phyloP scores from a whole-genome alignment of 53 echinoderm and acorn worm genomes.

The Crossaster papposus region DNA sequence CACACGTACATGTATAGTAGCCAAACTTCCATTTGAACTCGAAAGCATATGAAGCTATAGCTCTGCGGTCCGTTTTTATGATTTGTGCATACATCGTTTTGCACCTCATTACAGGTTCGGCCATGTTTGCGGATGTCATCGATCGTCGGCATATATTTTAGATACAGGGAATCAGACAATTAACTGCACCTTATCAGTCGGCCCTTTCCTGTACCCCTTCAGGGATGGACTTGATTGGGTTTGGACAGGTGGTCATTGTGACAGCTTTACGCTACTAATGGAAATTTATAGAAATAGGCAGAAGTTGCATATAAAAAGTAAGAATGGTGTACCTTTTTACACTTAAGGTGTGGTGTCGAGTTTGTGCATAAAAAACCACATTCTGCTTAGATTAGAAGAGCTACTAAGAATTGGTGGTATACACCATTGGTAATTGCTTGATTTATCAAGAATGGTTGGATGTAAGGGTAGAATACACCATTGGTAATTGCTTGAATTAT shows the following conservation, averaged over 20 bases:
- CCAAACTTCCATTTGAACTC: not conserved
- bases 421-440: too few species aligned
- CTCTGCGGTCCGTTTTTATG: conserved; percentile 17
- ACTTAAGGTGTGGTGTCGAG: not conserved
- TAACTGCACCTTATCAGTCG: not conserved
- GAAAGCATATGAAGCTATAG: not conserved
- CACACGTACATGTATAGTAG: not conserved
- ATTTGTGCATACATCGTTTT: conserved; percentile 33
- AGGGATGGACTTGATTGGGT: not conserved
- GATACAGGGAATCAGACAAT: too few species aligned
- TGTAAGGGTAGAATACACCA: too few species aligned
- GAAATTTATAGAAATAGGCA: not conserved
- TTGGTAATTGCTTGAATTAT: too few species aligned
- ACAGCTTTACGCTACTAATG: not conserved
- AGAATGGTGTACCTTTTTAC: not conserved
- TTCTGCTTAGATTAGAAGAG: too few species aligned
- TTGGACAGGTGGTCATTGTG: not conserved
- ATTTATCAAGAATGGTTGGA: too few species aligned
- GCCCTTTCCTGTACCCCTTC: not conserved
- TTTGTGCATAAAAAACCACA: not conserved
- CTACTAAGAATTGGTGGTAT: too few species aligned
- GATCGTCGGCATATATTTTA: too few species aligned
- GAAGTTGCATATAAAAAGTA: not conserved
- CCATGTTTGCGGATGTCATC: conserved; percentile 41
- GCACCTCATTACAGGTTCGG: conserved; percentile 39